These are phyloP conservation scores for Thalpophila matura DNA, from an alignment of 2,888 invertebrate genomes.

Conservation along the genomic window DNA sequence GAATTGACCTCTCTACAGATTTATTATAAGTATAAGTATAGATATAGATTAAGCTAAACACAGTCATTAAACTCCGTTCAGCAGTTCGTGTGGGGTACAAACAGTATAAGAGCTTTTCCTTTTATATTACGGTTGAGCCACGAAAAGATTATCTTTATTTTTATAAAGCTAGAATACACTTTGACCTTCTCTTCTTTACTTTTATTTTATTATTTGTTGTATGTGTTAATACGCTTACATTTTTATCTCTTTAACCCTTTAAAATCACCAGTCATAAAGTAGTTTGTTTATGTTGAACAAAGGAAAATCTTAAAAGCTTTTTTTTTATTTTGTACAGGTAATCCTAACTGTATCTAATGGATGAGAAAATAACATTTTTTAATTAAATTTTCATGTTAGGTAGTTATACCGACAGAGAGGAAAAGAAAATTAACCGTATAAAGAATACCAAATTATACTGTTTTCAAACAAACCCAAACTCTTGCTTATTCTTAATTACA, in stretches of 20 bases:
- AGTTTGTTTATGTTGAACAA: constrained; percentile 8
- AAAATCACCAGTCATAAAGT: constrained; percentile 1
- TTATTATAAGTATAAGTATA: no score
- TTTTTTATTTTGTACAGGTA: background rate
- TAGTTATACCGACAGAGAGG: no score
- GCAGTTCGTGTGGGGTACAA: constrained; percentile 10
- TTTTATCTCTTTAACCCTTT: constrained; percentile 18
- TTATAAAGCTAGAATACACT: constrained; percentile 12
- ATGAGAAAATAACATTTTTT: background rate
- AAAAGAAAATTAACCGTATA: background rate
- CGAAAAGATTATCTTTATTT: constrained; percentile 22
- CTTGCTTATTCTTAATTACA: constrained; percentile 15
- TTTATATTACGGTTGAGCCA: constrained; percentile 15
- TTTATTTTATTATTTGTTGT: constrained; percentile 21
- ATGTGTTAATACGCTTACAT: constrained; percentile 32
- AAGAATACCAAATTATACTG: background rate
- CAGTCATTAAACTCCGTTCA: constrained; percentile 38
- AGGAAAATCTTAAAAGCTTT: background rate
- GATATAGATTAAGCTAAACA: constrained; percentile 27
- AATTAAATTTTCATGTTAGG: background rate
- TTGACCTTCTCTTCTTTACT: background rate
- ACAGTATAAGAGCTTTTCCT: constrained; percentile 37
- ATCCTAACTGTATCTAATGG: background rate
- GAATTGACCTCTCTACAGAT: no score
- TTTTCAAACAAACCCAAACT: background rate